A percentile compares a stretch with the other conserved stretches of the same genome.
Conservation (phyloP, 2,888 invertebrate species). For the Geotrupes spiniger region DNA sequence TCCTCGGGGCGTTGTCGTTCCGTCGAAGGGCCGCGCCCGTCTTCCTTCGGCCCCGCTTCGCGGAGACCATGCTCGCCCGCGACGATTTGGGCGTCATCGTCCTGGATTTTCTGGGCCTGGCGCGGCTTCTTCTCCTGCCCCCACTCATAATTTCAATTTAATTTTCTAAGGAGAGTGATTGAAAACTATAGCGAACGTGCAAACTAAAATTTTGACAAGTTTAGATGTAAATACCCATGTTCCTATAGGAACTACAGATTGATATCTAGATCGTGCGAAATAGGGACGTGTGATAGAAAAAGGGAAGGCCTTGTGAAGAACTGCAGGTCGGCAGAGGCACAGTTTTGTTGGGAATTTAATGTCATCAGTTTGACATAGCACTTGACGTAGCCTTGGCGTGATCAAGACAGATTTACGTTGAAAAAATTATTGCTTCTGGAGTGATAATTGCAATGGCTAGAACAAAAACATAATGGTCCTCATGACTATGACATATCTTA, state of each 20-base stretch:
- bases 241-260: neutral
- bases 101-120: neutral
- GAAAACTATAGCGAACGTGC: neutral
- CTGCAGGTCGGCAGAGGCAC: too few relatives aligned
- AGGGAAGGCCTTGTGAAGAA: too few relatives aligned
- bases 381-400: too few relatives aligned
- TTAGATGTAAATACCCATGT: neutral
- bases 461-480: too few relatives aligned
- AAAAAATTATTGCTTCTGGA: too few relatives aligned
- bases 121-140: neutral
- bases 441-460: too few relatives aligned
- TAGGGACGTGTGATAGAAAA: too few relatives aligned
- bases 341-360: too few relatives aligned
- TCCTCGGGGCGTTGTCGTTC: conserved; percentile 6
- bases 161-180: too few relatives aligned
- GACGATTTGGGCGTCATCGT: neutral
- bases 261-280: neutral
- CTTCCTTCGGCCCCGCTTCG: neutral
- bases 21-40: neutral
- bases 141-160: neutral
- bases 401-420: too few relatives aligned
- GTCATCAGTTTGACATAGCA: too few relatives aligned
- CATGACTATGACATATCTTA: too few relatives aligned
- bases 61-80: neutral
- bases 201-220: conserved; percentile 6